These are phyloP conservation scores for Scomber scombrus DNA, from an alignment of 2,113 vertebrate genomes.

Conservation along the genomic window DNA sequence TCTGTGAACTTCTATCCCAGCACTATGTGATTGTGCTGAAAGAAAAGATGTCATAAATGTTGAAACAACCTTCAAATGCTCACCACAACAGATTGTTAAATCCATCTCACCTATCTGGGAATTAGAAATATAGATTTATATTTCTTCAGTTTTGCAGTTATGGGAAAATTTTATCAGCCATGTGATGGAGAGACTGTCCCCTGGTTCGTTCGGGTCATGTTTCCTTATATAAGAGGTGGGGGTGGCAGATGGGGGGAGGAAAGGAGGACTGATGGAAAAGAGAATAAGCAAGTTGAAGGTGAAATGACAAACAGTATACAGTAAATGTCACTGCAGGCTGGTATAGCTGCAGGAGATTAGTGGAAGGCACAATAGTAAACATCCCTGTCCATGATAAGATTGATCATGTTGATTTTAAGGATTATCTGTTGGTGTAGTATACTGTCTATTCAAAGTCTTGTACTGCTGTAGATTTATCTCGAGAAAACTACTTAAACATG, in stretches of 20 bases:
- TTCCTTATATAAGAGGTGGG: slow-evolving; percentile 43
- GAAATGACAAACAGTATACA: slow-evolving; percentile 44
- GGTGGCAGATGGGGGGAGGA: slow-evolving; percentile 31
- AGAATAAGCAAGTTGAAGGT: not conserved
- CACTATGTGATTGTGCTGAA: not conserved
- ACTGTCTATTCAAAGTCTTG: not conserved
- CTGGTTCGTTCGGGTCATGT: slow-evolving; percentile 22
- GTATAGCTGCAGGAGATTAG: slow-evolving; percentile 18
- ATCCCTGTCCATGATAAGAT: slow-evolving; percentile 5
- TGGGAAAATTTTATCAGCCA: slow-evolving; percentile 23
- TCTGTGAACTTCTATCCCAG: slow-evolving; percentile 1
- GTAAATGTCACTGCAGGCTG: slow-evolving; percentile 37
- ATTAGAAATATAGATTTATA: slow-evolving; percentile 38
- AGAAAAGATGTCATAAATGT: slow-evolving; percentile 47
- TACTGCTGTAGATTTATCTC: too few relatives aligned
- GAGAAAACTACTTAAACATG: too few relatives aligned
- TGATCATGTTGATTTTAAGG: slow-evolving; percentile 17
- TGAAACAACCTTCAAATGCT: slow-evolving; percentile 40
- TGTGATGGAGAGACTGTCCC: slow-evolving; percentile 23
- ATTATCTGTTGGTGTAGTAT: slow-evolving; percentile 14
- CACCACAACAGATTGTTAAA: slow-evolving; percentile 26
- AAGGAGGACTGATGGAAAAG: slow-evolving; percentile 29
- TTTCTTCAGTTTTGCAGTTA: slow-evolving; percentile 19
- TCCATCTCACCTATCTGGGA: slow-evolving; percentile 22
- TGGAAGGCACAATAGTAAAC: not conserved